phyloP scores from a whole-genome alignment of 2,113 vertebrate genomes.

The Miniopterus natalensis region DNA sequence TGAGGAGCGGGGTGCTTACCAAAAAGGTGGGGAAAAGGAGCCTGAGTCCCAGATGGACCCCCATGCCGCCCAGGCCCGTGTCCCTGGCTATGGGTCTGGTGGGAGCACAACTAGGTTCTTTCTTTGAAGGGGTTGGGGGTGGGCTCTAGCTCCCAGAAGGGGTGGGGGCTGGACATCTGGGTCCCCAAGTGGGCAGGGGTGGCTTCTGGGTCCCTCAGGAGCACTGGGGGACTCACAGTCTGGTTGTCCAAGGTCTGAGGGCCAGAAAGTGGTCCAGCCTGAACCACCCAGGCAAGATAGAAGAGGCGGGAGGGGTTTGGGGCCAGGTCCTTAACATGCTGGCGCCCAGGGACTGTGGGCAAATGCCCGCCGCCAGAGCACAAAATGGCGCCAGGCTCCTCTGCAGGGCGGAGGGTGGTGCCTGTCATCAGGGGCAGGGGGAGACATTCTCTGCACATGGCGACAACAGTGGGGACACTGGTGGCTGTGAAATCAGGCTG shows the following conservation, averaged over 20 bases:
- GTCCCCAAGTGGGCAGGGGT: background rate
- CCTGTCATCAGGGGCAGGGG: background rate
- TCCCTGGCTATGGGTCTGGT: background rate
- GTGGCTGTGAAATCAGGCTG: background rate
- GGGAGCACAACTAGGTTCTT: background rate
- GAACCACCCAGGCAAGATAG: background rate
- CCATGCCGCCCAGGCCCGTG: rapidly evolving
- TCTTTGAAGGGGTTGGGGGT: background rate
- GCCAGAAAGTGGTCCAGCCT: background rate
- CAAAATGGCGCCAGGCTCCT: slow-evolving; percentile 66
- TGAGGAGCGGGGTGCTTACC: background rate
- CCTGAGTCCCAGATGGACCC: background rate
- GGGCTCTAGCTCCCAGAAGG: background rate
- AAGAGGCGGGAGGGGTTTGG: background rate
- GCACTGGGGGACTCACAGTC: background rate
- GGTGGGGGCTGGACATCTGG: background rate
- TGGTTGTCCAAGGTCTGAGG: background rate
- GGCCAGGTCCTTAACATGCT: background rate
- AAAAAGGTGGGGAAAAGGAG: background rate
- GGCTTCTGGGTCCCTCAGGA: background rate
- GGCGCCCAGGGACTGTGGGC: rapidly evolving
- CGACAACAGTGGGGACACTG: background rate
- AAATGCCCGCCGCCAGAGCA: rapidly evolving
- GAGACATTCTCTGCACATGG: background rate
- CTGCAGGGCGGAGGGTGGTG: background rate